Conservation (phyloP, 2,797 vertebrate species). For the Dendrocincla tyrannina region DNA sequence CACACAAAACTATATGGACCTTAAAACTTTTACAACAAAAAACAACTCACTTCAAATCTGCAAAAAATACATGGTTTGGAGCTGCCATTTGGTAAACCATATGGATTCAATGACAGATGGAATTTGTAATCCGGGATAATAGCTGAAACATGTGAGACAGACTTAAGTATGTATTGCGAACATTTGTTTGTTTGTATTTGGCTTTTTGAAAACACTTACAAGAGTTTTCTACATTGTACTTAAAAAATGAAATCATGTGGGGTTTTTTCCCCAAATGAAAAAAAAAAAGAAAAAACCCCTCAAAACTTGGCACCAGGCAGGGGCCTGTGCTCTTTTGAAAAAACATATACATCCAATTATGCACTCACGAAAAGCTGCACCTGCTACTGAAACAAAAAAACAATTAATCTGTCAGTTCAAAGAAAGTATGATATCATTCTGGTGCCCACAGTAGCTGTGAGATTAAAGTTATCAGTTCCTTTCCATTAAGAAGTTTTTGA, state of each 20-base stretch:
- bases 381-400: slow-evolving; percentile 75
- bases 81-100: slow-evolving; percentile 67
- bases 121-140: slow-evolving; percentile 66
- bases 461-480: slow-evolving; percentile 46
- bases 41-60: slow-evolving; percentile 58
- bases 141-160: slow-evolving; percentile 71
- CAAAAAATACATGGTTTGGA: slow-evolving; percentile 33
- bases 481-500: slow-evolving; percentile 45
- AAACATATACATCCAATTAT: slow-evolving; percentile 74
- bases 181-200: slow-evolving; percentile 68
- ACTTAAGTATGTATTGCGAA: slow-evolving; percentile 65
- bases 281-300: slow-evolving; percentile 34
- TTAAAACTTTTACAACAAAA: slow-evolving; percentile 61
- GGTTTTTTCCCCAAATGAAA: slow-evolving; percentile 8
- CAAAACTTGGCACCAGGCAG: slow-evolving; percentile 57
- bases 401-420: slow-evolving; percentile 61
- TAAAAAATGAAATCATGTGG: slow-evolving; percentile 68
- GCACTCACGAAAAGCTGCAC: slow-evolving; percentile 81
- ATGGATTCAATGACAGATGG: slow-evolving; percentile 76
- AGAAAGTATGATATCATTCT: slow-evolving; percentile 31
- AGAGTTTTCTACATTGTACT: slow-evolving; percentile 55
- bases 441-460: background rate
- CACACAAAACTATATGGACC: background rate
- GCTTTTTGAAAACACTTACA: slow-evolving; percentile 59
- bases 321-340: slow-evolving; percentile 49